A percentile compares a stretch with the other conserved stretches of the same genome.
phyloP scores from a whole-genome alignment of 37 sponge, comb jelly and placozoan species.

The Aphrocallistes beatrix region DNA sequence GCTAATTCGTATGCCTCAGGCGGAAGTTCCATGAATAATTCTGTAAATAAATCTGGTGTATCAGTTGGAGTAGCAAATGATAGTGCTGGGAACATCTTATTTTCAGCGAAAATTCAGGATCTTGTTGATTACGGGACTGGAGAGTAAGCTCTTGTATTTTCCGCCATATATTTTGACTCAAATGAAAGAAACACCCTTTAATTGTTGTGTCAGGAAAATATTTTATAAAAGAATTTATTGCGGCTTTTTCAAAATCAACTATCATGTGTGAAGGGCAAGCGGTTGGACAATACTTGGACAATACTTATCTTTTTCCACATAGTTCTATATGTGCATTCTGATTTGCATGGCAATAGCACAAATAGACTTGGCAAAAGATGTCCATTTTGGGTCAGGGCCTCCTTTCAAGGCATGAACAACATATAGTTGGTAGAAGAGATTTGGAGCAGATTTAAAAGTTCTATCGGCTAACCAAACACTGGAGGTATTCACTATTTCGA shows the following conservation, averaged over 20 bases:
- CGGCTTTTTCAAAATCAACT: too few relatives aligned
- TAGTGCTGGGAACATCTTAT: neutral
- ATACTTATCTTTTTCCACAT: too few relatives aligned
- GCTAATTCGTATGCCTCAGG: neutral
- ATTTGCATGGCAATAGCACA: too few relatives aligned
- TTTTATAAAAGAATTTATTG: too few relatives aligned
- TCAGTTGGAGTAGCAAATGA: neutral
- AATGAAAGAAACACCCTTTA: neutral
- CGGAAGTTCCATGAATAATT: neutral
- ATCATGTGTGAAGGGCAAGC: too few relatives aligned
- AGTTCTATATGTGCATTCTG: too few relatives aligned
- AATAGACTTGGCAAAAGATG: too few relatives aligned
- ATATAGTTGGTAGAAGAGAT: neutral
- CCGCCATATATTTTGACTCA: neutral
- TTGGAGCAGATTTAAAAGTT: neutral
- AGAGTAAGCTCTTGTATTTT: too few relatives aligned
- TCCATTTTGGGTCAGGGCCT: neutral
- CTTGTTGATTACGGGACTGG: too few relatives aligned
- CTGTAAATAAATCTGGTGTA: neutral
- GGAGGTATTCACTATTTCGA: neutral
- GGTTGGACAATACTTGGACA: too few relatives aligned
- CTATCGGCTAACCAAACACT: neutral
- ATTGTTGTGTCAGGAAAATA: too few relatives aligned
- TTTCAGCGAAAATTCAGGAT: too few relatives aligned
- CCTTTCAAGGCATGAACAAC: neutral